Percentiles rank a stretch among this genome's conserved stretches.
phyloP scores from a whole-genome alignment of 2,888 invertebrate species.

The Diplolepis rosae region DNA sequence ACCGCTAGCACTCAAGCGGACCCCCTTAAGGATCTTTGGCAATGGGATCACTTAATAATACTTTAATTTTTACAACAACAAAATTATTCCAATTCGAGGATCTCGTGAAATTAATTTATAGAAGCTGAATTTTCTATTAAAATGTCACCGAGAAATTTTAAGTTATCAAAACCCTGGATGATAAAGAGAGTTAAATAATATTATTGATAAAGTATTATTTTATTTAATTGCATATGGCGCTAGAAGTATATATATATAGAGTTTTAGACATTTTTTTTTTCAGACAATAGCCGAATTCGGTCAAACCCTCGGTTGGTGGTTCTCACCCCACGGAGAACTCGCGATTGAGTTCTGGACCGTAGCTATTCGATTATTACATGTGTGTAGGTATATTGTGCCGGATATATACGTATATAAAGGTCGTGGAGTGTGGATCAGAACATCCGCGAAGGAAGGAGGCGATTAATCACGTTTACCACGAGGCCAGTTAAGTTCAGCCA shows the following conservation, averaged over 20 bases:
- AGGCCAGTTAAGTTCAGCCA: conserved; percentile 57
- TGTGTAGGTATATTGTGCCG: conserved; percentile 32
- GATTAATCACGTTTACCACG: conserved; percentile 66
- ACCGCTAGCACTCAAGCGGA: no score
- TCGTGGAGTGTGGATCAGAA: conserved; percentile 27
- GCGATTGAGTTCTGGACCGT: conserved; percentile 63
- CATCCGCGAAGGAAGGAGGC: conserved; percentile 53
- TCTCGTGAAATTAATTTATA: no score
- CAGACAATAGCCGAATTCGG: neutral
- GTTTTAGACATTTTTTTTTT: neutral
- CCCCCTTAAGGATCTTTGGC: no score
- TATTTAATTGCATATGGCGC: neutral
- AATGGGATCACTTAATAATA: no score
- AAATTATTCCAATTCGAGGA: no score
- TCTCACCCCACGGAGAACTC: conserved; percentile 44
- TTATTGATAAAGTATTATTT: no score
- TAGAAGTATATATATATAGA: no score
- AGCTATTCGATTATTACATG: conserved; percentile 66
- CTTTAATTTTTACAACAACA: no score
- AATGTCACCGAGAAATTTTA: no score
- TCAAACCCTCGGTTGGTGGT: neutral
- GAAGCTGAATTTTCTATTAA: no score
- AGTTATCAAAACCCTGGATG: no score
- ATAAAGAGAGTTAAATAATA: no score
- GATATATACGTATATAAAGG: conserved; percentile 38